phyloP scores from a whole-genome alignment of 2,113 vertebrate genomes.

The Pampusana beccarii region DNA sequence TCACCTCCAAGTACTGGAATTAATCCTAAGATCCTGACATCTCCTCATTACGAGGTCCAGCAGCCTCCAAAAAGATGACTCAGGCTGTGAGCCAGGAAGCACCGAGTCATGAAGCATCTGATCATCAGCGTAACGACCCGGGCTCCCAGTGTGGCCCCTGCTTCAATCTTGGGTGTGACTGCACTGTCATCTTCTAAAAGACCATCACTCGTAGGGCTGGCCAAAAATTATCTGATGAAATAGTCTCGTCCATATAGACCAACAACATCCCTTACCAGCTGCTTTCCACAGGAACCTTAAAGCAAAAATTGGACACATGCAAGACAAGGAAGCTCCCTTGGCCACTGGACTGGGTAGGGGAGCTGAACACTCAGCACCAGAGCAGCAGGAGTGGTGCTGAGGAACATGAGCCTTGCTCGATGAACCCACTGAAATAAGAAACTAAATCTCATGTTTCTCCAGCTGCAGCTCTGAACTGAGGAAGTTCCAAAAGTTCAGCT shows the following conservation, averaged over 20 bases:
- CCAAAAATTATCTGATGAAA: background rate
- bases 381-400: accelerated
- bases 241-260: accelerated
- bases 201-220: background rate
- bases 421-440: background rate
- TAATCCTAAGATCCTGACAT: background rate
- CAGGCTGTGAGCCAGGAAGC: background rate
- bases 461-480: background rate
- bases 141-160: accelerated
- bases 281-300: background rate
- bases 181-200: background rate
- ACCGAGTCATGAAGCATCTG: background rate
- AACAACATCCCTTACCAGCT: background rate
- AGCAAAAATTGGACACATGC: accelerated
- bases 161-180: background rate
- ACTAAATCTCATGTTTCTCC: background rate
- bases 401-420: background rate
- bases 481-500: background rate
- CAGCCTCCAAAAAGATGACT: background rate
- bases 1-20: slow-evolving; percentile 12
- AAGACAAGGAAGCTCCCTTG: accelerated
- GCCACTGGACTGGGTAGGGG: accelerated
- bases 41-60: background rate
- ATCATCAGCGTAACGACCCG: accelerated
- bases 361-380: accelerated